A percentile compares a stretch with the other conserved stretches of the same genome.
These are phyloP conservation scores for Enteromius fasciolatus DNA, from an alignment of 2,797 vertebrate genomes.

Conservation along the genomic window DNA sequence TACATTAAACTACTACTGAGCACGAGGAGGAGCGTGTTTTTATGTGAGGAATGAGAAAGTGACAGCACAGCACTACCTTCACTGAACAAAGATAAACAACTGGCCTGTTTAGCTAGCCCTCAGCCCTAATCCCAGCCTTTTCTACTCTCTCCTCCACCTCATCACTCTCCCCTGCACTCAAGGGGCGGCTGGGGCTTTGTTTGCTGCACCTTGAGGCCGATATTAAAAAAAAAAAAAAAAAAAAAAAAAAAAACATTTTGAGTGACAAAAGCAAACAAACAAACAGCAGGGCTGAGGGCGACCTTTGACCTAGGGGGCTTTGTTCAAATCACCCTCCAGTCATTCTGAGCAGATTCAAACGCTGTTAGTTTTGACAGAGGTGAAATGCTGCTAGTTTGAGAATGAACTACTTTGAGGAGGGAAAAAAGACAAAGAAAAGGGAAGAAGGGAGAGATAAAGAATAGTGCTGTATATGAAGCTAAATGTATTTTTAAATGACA, in stretches of 20 bases:
- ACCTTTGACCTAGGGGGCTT: constrained; percentile 69
- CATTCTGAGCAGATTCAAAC: constrained; percentile 61
- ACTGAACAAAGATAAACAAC: constrained; percentile 64
- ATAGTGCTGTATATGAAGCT: not conserved
- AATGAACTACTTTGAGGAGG: not conserved
- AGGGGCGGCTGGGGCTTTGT: constrained; percentile 55
- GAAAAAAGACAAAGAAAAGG: not conserved
- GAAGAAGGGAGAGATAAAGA: not conserved
- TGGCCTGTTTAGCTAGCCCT: constrained; percentile 67
- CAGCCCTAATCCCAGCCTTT: constrained; percentile 59
- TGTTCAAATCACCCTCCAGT: constrained; percentile 68
- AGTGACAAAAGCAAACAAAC: constrained; percentile 63
- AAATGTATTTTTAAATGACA: not conserved
- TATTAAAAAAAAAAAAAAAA: constrained; percentile 64
- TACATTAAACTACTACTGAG: constrained; percentile 21
- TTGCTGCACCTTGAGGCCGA: constrained; percentile 63
- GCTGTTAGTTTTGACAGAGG: constrained; percentile 40
- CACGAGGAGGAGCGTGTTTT: not conserved
- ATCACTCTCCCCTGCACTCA: constrained; percentile 49
- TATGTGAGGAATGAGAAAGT: constrained; percentile 54
- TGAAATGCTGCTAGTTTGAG: constrained; percentile 18
- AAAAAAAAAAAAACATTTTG: constrained; percentile 60
- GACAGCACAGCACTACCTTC: constrained; percentile 63
- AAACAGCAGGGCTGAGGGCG: constrained; percentile 62
- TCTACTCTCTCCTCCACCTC: constrained; percentile 55